Percentiles rank a stretch among this genome's conserved stretches.
Evolutionary conservation across 2,797 vertebrate genomes (phyloP).

Genomic region (Poliocrania exsul): DNA sequence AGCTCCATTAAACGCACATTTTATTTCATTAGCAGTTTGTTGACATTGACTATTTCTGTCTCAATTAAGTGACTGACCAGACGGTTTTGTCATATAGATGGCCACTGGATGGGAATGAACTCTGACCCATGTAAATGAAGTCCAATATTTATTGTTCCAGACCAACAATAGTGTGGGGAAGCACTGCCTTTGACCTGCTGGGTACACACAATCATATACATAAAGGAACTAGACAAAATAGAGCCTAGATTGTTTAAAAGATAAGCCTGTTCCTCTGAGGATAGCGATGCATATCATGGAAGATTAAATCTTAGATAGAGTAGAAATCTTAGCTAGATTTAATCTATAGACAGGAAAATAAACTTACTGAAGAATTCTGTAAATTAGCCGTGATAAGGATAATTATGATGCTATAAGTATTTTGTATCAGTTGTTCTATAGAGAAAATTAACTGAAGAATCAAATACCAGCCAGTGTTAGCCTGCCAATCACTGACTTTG

Average conservation of each 20-base stretch:
- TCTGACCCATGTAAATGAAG: constrained; percentile 78
- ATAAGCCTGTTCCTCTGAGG: constrained; percentile 2
- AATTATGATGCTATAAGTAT: background rate
- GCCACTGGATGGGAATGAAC: constrained; percentile 75
- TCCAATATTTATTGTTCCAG: constrained; percentile 73
- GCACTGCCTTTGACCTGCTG: constrained; percentile 63
- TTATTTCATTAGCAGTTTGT: constrained; percentile 61
- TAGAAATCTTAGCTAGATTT: background rate
- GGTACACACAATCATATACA: constrained; percentile 28
- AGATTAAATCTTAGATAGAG: background rate
- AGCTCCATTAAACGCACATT: constrained; percentile 62
- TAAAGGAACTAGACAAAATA: constrained; percentile 43
- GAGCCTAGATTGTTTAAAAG: constrained; percentile 2
- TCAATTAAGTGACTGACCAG: constrained; percentile 45
- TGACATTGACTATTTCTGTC: constrained; percentile 56
- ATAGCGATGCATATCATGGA: background rate
- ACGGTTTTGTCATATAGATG: constrained; percentile 61
- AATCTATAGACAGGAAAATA: background rate
- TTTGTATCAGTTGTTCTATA: background rate
- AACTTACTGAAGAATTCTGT: background rate
- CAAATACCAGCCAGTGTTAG: background rate
- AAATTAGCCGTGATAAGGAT: background rate
- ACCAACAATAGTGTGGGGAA: constrained; percentile 70
- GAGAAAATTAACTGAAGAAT: background rate
- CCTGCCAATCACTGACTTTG: background rate